Conservation (phyloP, 2,113 vertebrate genomes). For the Dinomys branickii region DNA sequence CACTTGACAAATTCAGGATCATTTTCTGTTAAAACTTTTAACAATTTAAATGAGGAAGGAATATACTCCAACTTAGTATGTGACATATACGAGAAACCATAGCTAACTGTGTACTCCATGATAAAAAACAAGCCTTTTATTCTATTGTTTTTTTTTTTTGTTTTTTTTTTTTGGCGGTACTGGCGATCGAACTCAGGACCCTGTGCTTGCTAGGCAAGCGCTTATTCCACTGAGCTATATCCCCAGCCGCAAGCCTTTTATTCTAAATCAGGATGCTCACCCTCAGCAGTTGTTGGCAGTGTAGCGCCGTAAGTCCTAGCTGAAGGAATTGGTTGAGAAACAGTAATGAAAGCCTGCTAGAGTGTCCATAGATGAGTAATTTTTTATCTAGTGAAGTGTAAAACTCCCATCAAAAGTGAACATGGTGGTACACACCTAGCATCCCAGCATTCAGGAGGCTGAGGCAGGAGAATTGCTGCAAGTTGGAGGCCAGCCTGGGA, state of each 20-base stretch:
- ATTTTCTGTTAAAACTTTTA: not conserved
- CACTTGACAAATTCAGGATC: not conserved
- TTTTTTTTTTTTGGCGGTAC: too few species aligned
- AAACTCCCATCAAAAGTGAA: not conserved
- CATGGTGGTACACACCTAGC: too few species aligned
- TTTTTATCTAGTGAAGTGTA: not conserved
- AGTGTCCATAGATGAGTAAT: not conserved
- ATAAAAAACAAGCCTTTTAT: not conserved
- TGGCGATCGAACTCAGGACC: too few species aligned
- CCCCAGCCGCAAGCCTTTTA: too few species aligned
- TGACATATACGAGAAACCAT: not conserved
- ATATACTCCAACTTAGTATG: not conserved
- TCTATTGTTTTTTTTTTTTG: too few species aligned
- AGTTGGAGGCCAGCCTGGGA: too few species aligned
- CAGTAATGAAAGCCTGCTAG: not conserved
- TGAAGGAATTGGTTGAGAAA: not conserved
- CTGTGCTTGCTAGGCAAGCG: too few species aligned
- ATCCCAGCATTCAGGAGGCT: too few species aligned
- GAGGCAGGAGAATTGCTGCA: too few species aligned
- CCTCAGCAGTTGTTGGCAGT: not conserved
- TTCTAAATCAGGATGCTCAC: not conserved
- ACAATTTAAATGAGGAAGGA: not conserved
- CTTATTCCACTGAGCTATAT: too few species aligned
- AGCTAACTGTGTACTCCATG: not conserved
- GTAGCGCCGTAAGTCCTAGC: not conserved